Percentiles rank a stretch among this genome's conserved stretches.
phyloP scores from a whole-genome alignment of 2,888 invertebrate genomes.

The Leptogaster cylindrica region DNA sequence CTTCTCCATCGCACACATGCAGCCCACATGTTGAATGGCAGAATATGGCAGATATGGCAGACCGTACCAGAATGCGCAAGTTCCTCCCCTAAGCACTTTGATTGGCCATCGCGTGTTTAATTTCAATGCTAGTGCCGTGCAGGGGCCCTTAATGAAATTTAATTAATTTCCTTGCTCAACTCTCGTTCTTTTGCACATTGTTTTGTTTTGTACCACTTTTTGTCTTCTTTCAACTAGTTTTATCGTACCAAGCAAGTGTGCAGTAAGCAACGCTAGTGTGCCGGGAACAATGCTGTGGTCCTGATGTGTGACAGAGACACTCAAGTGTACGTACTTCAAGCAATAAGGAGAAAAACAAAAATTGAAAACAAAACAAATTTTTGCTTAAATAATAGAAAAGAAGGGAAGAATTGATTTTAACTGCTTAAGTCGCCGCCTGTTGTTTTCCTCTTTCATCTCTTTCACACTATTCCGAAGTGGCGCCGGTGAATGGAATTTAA shows the following conservation, averaged over 20 bases:
- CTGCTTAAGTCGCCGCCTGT: slow-evolving; percentile 42
- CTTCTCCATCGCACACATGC: slow-evolving; percentile 6
- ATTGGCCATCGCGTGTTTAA: slow-evolving; percentile 3
- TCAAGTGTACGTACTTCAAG: background rate
- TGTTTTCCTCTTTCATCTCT: background rate
- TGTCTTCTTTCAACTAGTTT: slow-evolving; percentile 13
- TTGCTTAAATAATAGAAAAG: slow-evolving; percentile 35
- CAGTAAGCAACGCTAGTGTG: background rate
- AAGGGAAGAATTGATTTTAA: slow-evolving; percentile 47
- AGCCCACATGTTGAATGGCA: slow-evolving; percentile 24
- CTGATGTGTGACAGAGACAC: background rate
- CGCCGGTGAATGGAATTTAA: background rate
- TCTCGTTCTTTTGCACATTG: background rate
- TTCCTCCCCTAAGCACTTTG: background rate
- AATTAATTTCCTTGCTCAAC: slow-evolving; percentile 38
- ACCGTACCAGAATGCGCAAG: slow-evolving; percentile 17
- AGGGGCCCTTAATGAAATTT: slow-evolving; percentile 40
- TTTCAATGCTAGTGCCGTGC: background rate
- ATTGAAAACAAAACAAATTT: slow-evolving; percentile 36
- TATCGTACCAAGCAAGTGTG: background rate
- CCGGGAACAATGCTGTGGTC: background rate
- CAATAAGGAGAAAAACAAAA: background rate
- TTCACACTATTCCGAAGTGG: background rate
- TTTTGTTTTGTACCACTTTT: background rate
- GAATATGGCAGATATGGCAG: slow-evolving; percentile 13